A percentile compares a stretch with the other conserved stretches of the same genome.
These are phyloP conservation scores for Cyaniris semiargus DNA, from an alignment of 2,888 invertebrate species.

Conservation along the genomic window DNA sequence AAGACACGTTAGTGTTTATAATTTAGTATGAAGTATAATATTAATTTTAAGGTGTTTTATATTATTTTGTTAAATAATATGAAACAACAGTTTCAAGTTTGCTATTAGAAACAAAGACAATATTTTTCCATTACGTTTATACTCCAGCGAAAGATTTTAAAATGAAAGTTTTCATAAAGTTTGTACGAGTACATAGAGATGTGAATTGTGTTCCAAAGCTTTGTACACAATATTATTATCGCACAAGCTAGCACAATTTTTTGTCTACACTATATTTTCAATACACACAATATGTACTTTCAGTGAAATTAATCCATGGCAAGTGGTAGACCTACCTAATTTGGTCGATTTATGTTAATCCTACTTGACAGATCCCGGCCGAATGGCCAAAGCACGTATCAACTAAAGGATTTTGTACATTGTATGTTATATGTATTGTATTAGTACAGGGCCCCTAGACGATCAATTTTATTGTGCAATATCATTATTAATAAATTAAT, in stretches of 20 bases:
- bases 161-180: constrained; percentile 29
- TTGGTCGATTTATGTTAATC: neutral
- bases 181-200: constrained; percentile 11
- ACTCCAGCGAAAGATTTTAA: constrained; percentile 20
- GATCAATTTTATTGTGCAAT: too few relatives aligned
- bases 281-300: neutral
- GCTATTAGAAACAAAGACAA: constrained; percentile 7
- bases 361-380: too few relatives aligned
- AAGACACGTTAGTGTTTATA: too few relatives aligned
- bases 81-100: neutral
- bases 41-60: neutral
- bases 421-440: too few relatives aligned
- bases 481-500: too few relatives aligned
- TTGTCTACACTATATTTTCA: neutral
- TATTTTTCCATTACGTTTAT: constrained; percentile 26
- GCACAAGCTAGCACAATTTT: neutral
- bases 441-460: too few relatives aligned
- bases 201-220: constrained; percentile 11
- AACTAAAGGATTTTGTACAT: too few relatives aligned
- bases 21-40: too few relatives aligned
- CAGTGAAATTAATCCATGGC: neutral
- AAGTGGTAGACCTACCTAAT: neutral
- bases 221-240: neutral
- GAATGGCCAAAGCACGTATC: too few relatives aligned
- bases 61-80: neutral